Base-by-base conservation (phyloP, 2,797 vertebrate genomes). In the Chaenodraco wilsoni region DNA sequence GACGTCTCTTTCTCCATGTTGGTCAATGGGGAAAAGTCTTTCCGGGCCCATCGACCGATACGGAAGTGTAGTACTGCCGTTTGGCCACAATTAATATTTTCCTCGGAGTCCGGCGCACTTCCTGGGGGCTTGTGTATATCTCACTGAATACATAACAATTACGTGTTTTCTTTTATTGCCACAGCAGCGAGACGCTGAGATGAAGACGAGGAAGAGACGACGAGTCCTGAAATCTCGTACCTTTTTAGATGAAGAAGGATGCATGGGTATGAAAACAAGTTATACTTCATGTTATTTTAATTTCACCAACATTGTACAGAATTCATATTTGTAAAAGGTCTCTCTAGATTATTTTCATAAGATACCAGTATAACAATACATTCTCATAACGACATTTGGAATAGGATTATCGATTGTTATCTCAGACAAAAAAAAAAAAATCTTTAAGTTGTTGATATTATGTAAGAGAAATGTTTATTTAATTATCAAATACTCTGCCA, bases 211-310 rank as follows among this genome's bases (percentile, higher is more conserved):
- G 90, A 99, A 95, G 81, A 92, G 96, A 82, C 96, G 95, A 72
- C 94, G 95, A 0, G 96, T 98, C 65, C 84, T 98, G 76, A 99
- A 97, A 84, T 95, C 96, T 50, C 92, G 55, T 1, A 96, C 89
- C 0, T 99, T 96, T 65, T 0, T 95, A 43, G 98, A 99, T 0
- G 94, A 91, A 0, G 98, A 99, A 2, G 97, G 95, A 69, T 96
- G 93, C 81, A 97, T 99, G 0, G 98, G 98, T 99, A 95, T 91
- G 27, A 27, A 27, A 27, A 27, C 27, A 27, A 27, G 27, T 5
- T 5, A 27, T 27, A 27, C 27, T 5, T 27, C 27, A 27, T 27
- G 27, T 27, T 27, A 5, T 27, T 27, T 27, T 27, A 27, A 27
- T 27, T 27, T 27, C 27, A 27, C 27, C 27, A 27, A 27, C 27